phyloP scores from a whole-genome alignment of 2,888 invertebrate genomes.

The Notodonta dromedarius region DNA sequence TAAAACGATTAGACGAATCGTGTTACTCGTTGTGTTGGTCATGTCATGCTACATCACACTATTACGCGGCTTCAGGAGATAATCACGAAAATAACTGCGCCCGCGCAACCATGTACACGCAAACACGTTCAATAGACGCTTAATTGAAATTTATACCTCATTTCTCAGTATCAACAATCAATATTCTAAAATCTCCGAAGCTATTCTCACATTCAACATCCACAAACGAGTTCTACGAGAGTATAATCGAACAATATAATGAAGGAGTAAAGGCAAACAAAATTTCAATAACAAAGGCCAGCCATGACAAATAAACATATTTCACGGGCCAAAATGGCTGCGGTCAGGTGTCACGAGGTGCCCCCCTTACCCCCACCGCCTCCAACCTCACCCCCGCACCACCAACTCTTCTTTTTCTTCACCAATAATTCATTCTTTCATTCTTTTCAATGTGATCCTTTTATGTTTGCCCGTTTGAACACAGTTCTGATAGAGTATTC shows the following conservation, averaged over 20 bases:
- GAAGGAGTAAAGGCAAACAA: constrained; percentile 84
- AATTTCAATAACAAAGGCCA: constrained; percentile 83
- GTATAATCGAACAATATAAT: constrained; percentile 84
- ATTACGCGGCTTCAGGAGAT: constrained; percentile 63
- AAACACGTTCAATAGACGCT: constrained; percentile 73
- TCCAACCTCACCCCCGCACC: constrained; percentile 27
- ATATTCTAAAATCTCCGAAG: constrained; percentile 80
- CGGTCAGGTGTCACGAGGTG: constrained; percentile 80
- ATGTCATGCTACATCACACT: constrained; percentile 50
- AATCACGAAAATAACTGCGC: constrained; percentile 73
- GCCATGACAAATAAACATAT: constrained; percentile 84
- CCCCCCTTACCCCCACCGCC: constrained; percentile 49
- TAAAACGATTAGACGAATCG: constrained; percentile 61
- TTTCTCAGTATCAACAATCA: constrained; percentile 84
- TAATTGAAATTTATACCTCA: constrained; percentile 84
- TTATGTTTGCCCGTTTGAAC: constrained; percentile 51
- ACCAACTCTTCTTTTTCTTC: constrained; percentile 64
- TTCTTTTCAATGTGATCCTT: constrained; percentile 71
- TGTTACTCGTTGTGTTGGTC: constrained; percentile 58
- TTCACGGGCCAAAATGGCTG: constrained; percentile 83
- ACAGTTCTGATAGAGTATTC: constrained; percentile 28
- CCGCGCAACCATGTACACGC: constrained; percentile 51
- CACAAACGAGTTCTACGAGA: constrained; percentile 78
- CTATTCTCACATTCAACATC: constrained; percentile 75
- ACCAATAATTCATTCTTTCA: constrained; percentile 78